Evolutionary conservation across 2,113 vertebrate genomes (phyloP).

Genomic region (Myiagra hebetior): DNA sequence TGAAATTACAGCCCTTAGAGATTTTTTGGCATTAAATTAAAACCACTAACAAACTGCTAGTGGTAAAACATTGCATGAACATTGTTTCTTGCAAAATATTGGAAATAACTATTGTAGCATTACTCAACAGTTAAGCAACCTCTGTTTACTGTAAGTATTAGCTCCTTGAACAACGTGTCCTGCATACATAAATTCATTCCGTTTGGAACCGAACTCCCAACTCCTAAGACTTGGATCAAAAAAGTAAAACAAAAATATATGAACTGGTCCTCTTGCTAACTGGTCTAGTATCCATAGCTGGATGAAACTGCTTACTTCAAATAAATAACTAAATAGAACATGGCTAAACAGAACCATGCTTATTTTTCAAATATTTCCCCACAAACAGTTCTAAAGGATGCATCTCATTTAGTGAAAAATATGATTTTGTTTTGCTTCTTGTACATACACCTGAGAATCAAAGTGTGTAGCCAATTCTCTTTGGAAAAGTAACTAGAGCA

Average conservation of each 20-base stretch:
- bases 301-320: constrained; percentile 24
- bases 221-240: constrained; percentile 38
- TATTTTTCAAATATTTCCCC: neutral
- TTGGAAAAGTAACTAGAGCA: neutral
- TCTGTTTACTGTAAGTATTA: constrained; percentile 50
- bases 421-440: neutral
- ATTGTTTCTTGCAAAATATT: constrained; percentile 73
- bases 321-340: neutral
- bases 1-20: constrained; percentile 44
- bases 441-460: neutral
- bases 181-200: constrained; percentile 37
- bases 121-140: constrained; percentile 58
- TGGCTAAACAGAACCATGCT: neutral
- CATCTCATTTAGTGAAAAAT: neutral
- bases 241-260: constrained; percentile 29
- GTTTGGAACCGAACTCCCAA: constrained; percentile 33
- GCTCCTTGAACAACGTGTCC: constrained; percentile 56
- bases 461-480: neutral
- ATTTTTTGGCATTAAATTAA: constrained; percentile 55
- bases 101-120: constrained; percentile 59
- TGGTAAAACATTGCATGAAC: constrained; percentile 67
- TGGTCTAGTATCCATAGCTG: neutral
- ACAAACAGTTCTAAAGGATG: neutral
- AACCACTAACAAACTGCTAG: constrained; percentile 68
- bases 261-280: neutral